Base-by-base conservation (phyloP, 2,797 vertebrate genomes). In the Eutrigla gurnardus region DNA sequence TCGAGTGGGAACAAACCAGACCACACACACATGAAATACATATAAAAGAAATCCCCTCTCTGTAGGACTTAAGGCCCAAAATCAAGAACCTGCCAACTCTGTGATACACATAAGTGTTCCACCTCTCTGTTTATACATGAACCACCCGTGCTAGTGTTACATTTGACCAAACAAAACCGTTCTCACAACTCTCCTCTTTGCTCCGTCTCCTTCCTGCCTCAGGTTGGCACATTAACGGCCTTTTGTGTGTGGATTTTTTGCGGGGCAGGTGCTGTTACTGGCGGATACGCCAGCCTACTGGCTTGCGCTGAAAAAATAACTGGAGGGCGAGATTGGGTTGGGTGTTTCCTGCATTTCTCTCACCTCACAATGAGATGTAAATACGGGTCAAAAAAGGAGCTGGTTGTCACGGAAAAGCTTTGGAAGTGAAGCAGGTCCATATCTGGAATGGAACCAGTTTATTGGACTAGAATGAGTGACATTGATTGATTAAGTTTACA, bases 281-380 rank as follows among this genome's bases (percentile, higher is more conserved):
- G 57, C 47, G 42, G 82, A 87, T 40, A 13, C 81, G 70, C 73
- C 77, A 62, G 74, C 40, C 54, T 53, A 64, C 81, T 7, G 32
- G 59, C 66, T 25, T n/a, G 66, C 59, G 60, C 73, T 86, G 69
- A 79, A 82, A 80, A 87, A 86, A 91, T 47, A 90, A 78, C 73
- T 57, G 64, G 15, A 47, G 71, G 63, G 68, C 32, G 69, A 75
- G 68, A 78, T 52, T 63, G 81, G 80, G 77, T 39, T 50, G 78
- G 78, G 70, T 37, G 65, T 81, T 89, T 87, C 87, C 88, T 89
- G 79, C 64, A 54, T 87, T 89, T 82, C 80, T 88, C 71, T 77
- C 80, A 81, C 81, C 74, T 87, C 74, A 86, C 80, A 91, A 87
- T 84, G 88, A 84, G 72, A 73, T 86, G 74, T 60, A 81, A 86